phyloP scores from a whole-genome alignment of 1,140 invertebrate genomes.

The Penaeus chinensis region DNA sequence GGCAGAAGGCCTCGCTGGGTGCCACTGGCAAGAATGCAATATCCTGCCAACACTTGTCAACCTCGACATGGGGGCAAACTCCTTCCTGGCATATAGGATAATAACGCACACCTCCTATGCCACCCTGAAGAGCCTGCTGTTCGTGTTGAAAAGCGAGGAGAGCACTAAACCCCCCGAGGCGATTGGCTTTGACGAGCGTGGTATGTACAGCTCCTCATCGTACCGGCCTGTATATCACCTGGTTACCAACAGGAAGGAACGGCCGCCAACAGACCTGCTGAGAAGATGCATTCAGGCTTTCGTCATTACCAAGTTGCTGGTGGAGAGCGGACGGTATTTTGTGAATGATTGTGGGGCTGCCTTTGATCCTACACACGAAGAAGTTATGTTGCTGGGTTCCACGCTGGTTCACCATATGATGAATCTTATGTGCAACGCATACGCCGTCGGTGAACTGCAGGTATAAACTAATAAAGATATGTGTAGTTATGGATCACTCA shows the following conservation, averaged over 20 bases:
- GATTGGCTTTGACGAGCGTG: constrained; percentile 21
- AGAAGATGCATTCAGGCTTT: constrained; percentile 20
- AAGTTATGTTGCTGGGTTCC: not conserved
- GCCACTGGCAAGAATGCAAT: constrained; percentile 35
- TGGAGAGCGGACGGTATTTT: constrained; percentile 8
- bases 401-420: constrained; percentile 31
- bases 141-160: constrained; percentile 6
- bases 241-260: constrained; percentile 15
- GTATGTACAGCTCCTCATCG: constrained; percentile 14
- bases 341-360: not conserved
- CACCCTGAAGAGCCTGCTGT: constrained; percentile 13
- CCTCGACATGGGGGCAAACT: constrained; percentile 10
- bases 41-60: constrained; percentile 1
- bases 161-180: not conserved
- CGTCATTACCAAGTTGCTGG: constrained; percentile 14
- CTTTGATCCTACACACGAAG: constrained; percentile 3
- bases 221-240: constrained; percentile 36
- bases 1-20: constrained; percentile 6
- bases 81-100: constrained; percentile 7
- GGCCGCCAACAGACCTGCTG: not conserved
- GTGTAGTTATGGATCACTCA: not conserved
- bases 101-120: constrained; percentile 12
- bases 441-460: not conserved
- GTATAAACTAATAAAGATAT: not conserved
- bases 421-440: constrained; percentile 11